phyloP scores from a whole-genome alignment of 2,797 vertebrate species.

The Prionace glauca region DNA sequence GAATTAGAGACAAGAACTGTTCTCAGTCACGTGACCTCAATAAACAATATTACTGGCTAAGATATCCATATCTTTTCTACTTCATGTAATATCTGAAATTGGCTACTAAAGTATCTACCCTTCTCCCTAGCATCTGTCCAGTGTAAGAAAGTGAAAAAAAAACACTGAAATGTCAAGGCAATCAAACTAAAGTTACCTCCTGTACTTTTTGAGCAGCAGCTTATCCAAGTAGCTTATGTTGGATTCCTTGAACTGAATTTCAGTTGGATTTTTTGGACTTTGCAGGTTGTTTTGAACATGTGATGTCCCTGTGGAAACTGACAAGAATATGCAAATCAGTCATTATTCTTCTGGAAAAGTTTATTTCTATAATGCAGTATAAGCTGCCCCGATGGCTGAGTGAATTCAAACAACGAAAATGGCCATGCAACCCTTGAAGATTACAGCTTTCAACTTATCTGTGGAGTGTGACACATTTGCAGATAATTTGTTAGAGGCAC shows the following conservation, averaged over 20 bases:
- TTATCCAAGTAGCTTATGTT: conserved; percentile 80
- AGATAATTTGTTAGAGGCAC: not conserved
- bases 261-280: conserved; percentile 53
- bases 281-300: conserved; percentile 58
- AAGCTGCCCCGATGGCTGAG: not conserved
- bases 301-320: conserved; percentile 51
- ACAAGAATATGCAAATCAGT: conserved; percentile 17
- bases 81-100: not conserved
- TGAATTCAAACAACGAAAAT: not conserved
- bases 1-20: not conserved
- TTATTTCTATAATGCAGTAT: not conserved
- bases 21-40: not conserved
- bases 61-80: not conserved
- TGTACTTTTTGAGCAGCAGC: conserved; percentile 79
- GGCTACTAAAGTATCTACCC: not conserved
- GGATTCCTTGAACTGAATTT: conserved; percentile 69
- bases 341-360: not conserved
- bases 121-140: not conserved
- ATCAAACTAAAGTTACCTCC: conserved; percentile 56
- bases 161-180: conserved; percentile 36
- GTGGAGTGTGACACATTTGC: too few species aligned
- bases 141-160: conserved; percentile 32
- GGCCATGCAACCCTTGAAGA: too few species aligned
- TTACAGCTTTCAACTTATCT: not conserved
- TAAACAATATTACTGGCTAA: not conserved